These are phyloP conservation scores for Psittacula cyanocephala DNA, from an alignment of 2,113 vertebrate species.

Conservation along the genomic window DNA sequence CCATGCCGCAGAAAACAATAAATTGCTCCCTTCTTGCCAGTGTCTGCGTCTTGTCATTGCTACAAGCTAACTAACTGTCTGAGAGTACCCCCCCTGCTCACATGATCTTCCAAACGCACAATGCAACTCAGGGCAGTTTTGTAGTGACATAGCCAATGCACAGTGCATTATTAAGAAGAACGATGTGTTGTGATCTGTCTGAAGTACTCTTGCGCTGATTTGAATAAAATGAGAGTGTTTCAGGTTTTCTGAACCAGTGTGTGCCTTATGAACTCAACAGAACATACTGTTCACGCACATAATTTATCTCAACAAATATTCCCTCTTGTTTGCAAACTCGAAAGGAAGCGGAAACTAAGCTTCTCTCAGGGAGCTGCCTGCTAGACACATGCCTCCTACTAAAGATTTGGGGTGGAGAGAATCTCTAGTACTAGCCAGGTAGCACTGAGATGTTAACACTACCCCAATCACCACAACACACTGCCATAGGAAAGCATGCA, in stretches of 20 bases:
- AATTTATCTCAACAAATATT: not conserved
- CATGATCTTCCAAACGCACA: not conserved
- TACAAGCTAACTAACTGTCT: not conserved
- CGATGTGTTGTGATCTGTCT: not conserved
- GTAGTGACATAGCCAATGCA: not conserved
- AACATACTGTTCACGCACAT: not conserved
- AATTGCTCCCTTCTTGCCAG: not conserved
- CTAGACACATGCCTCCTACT: not conserved
- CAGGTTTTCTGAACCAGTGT: not conserved
- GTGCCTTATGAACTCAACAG: not conserved
- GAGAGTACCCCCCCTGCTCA: not conserved
- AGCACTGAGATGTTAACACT: not conserved
- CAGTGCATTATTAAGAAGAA: not conserved
- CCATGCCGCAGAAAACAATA: not conserved
- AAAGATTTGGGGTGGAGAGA: not conserved
- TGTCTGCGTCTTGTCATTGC: not conserved
- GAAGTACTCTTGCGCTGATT: not conserved
- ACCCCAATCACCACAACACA: not conserved
- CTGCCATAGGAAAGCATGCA: not conserved
- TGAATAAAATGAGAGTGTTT: not conserved
- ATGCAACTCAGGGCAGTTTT: not conserved
- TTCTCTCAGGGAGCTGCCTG: not conserved
- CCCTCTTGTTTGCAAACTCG: not conserved
- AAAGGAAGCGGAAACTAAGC: not conserved
- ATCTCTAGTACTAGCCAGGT: not conserved